A percentile compares a stretch with the other conserved stretches of the same genome.
These are phyloP conservation scores for Genyomyrus donnyi DNA, from an alignment of 2,113 vertebrate species.

Conservation along the genomic window DNA sequence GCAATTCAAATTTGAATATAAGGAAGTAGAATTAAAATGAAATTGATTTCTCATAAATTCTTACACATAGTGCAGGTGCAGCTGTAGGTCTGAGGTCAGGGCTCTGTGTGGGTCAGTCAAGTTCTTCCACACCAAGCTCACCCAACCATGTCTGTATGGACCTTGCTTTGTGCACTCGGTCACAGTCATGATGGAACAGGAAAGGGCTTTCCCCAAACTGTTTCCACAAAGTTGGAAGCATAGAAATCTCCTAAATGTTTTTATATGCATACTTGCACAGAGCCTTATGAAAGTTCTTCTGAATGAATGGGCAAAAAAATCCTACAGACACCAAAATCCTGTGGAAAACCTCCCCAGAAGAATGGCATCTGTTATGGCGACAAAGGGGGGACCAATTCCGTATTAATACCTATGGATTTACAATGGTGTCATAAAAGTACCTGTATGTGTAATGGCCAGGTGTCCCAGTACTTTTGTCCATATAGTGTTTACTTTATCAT, in stretches of 20 bases:
- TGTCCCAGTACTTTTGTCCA: no score
- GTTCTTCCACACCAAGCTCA: not conserved
- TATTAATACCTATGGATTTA: no score
- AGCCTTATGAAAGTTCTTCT: not conserved
- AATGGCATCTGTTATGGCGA: not conserved
- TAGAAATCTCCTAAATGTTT: not conserved
- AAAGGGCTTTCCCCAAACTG: not conserved
- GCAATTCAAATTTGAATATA: not conserved
- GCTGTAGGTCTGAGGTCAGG: not conserved
- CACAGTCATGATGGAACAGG: not conserved
- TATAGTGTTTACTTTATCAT: no score
- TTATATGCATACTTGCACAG: not conserved
- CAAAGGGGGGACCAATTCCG: no score
- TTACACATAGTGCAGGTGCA: not conserved
- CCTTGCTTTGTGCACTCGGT: not conserved
- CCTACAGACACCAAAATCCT: not conserved
- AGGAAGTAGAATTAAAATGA: not conserved
- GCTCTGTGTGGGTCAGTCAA: not conserved
- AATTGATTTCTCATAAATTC: not conserved
- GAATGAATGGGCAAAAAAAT: not conserved
- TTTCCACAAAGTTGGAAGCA: not conserved
- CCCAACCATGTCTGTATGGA: not conserved
- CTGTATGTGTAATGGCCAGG: no score
- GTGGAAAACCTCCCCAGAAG: no score
- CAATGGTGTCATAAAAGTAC: no score